These are phyloP conservation scores for Hipposideros armiger DNA, from an alignment of 2,113 vertebrate genomes.

Conservation along the genomic window DNA sequence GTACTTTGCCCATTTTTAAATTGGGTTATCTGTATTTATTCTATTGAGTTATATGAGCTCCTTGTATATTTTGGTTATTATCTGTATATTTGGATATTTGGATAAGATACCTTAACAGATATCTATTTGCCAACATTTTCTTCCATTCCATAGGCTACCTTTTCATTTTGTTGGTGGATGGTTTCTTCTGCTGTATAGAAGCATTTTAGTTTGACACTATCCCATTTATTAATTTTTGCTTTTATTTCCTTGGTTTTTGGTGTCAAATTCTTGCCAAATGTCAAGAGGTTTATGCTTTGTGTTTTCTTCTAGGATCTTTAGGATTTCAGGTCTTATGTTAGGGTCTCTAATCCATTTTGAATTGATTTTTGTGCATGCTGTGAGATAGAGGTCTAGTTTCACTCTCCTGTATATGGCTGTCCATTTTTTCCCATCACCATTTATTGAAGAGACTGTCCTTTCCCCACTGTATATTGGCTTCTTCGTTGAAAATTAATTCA, in stretches of 20 bases:
- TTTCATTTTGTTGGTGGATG: neutral
- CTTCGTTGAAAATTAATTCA: neutral
- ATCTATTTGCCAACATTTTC: neutral
- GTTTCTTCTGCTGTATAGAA: neutral
- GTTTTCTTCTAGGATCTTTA: neutral
- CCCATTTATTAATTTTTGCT: neutral
- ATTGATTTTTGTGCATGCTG: neutral
- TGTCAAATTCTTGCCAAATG: neutral
- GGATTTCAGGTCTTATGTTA: neutral
- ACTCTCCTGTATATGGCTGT: neutral
- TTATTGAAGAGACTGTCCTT: neutral
- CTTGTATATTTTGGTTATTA: neutral
- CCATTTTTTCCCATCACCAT: neutral
- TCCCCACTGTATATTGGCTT: neutral
- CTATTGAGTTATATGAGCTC: neutral
- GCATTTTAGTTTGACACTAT: neutral
- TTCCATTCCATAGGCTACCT: neutral
- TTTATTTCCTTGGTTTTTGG: neutral
- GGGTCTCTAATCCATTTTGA: neutral
- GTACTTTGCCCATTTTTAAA: neutral
- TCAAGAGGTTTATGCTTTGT: neutral
- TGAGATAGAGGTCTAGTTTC: neutral
- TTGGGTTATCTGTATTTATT: neutral
- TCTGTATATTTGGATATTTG: neutral
- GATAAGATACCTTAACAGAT: neutral